Conservation (phyloP, 2,888 invertebrate species). For the Melanargia galathea region DNA sequence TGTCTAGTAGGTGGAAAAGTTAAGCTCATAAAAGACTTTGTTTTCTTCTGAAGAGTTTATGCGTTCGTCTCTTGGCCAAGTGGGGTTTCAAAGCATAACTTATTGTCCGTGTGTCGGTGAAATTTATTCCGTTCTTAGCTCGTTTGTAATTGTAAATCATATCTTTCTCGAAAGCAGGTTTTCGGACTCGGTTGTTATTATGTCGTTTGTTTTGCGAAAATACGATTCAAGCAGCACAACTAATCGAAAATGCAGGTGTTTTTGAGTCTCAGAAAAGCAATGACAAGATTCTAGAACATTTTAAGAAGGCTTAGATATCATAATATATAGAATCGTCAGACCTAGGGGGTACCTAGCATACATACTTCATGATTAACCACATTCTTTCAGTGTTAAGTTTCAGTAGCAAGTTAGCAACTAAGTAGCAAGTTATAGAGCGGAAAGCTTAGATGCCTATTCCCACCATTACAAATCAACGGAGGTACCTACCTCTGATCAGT, state of each 20-base stretch:
- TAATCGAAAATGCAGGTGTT: not conserved
- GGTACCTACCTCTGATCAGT: not conserved
- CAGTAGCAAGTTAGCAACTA: no score
- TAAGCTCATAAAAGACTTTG: not conserved
- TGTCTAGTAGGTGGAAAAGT: no score
- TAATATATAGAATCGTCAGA: no score
- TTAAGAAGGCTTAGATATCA: no score
- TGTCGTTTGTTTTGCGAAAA: not conserved
- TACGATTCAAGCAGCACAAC: not conserved
- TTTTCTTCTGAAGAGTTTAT: not conserved
- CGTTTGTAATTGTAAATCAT: conserved; percentile 16
- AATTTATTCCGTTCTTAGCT: conserved; percentile 15
- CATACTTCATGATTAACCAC: no score
- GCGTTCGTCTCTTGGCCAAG: not conserved
- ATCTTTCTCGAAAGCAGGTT: conserved; percentile 16
- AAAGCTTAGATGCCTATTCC: no score
- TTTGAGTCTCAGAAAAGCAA: no score
- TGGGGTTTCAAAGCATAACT: conserved; percentile 1
- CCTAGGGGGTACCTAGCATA: no score
- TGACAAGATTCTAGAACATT: no score
- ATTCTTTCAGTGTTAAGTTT: no score
- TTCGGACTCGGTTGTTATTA: conserved; percentile 3
- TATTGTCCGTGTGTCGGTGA: conserved; percentile 5
- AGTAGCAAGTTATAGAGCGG: no score
- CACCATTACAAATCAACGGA: not conserved